phyloP scores from a whole-genome alignment of 2,888 invertebrate genomes.

The Brachylomia viminalis region DNA sequence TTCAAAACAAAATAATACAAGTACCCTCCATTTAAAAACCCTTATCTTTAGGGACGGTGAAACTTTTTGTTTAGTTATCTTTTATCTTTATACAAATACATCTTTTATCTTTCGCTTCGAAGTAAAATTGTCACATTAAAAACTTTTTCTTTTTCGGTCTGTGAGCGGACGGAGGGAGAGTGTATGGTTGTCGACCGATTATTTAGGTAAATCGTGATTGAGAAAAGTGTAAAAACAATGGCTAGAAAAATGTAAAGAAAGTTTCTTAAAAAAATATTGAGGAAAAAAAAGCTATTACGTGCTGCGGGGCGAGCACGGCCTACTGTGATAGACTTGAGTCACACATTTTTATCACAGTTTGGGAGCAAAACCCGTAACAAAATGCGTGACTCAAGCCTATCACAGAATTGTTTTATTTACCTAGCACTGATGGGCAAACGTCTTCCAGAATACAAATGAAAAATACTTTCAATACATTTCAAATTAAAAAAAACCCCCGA shows the following conservation, averaged over 20 bases:
- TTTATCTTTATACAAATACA: conserved; percentile 40
- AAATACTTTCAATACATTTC: too few species aligned
- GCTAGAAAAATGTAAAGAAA: not conserved
- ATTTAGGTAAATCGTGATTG: not conserved
- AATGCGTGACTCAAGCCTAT: too few species aligned
- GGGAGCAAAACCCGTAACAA: too few species aligned
- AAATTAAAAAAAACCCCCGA: too few species aligned
- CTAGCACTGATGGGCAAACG: not conserved
- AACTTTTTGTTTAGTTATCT: conserved; percentile 47
- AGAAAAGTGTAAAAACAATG: not conserved
- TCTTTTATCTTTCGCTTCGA: conserved; percentile 25
- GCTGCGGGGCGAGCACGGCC: too few species aligned
- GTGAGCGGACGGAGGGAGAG: not conserved
- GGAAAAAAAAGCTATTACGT: too few species aligned
- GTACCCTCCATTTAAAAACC: conserved; percentile 23
- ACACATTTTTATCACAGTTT: too few species aligned
- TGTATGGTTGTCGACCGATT: conserved; percentile 23
- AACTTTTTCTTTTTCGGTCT: conserved; percentile 28
- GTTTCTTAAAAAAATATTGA: not conserved
- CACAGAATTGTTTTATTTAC: too few species aligned
- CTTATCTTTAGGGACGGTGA: conserved; percentile 28
- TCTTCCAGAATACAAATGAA: too few species aligned
- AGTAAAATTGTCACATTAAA: conserved; percentile 51
- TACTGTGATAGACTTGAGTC: too few species aligned
- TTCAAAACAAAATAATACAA: conserved; percentile 38